Evolutionary conservation across 2,797 vertebrate genomes (phyloP).

Genomic region (Scleropages formosus): DNA sequence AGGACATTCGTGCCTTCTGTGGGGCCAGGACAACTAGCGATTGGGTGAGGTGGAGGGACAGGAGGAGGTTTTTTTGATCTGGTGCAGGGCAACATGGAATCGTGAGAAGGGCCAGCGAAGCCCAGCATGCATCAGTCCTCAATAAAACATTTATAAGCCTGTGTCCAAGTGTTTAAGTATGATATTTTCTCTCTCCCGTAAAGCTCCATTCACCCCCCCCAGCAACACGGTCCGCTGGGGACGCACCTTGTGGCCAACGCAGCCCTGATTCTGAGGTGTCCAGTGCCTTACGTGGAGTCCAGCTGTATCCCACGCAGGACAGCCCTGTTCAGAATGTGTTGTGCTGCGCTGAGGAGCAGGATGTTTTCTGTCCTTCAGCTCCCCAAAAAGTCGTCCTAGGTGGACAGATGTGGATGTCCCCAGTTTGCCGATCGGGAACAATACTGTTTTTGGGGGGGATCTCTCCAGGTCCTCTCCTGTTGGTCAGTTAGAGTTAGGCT

Average conservation of each 20-base stretch:
- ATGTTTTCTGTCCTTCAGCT: background rate
- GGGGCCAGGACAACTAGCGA: background rate
- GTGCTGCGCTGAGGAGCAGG: constrained; percentile 35
- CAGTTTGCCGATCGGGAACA: too few relatives aligned
- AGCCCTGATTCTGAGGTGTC: too few relatives aligned
- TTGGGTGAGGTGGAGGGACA: constrained; percentile 29
- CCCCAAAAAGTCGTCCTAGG: background rate
- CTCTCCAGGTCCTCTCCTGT: background rate
- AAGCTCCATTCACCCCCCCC: background rate
- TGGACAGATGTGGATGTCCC: background rate
- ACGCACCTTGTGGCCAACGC: too few relatives aligned
- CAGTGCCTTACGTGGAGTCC: too few relatives aligned
- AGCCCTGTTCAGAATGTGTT: constrained; percentile 57
- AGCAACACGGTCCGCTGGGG: too few relatives aligned
- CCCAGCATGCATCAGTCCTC: constrained; percentile 1
- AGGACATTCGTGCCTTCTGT: background rate
- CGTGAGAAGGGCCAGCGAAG: constrained; percentile 24
- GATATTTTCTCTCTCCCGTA: constrained; percentile 17
- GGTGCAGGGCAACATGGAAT: constrained; percentile 20
- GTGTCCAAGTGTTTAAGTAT: background rate
- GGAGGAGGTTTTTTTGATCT: constrained; percentile 22
- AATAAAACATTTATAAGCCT: constrained; percentile 20
- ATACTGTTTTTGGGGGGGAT: constrained; percentile 41
- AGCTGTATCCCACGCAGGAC: constrained; percentile 1
- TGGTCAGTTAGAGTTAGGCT: too few relatives aligned